Evolutionary conservation across 2,888 invertebrate genomes (phyloP).

Genomic region (Autographa pulchrina): DNA sequence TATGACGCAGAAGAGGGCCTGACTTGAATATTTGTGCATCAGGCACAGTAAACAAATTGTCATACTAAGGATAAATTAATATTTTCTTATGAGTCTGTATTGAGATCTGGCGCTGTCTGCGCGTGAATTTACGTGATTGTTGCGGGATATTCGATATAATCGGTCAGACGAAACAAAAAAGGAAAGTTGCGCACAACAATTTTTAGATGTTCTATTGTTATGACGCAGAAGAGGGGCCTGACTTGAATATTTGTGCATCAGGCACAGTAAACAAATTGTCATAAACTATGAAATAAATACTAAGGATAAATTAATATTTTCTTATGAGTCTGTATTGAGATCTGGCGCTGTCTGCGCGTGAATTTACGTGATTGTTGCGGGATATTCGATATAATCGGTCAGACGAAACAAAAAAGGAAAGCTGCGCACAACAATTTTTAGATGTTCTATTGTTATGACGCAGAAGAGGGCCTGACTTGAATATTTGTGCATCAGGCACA

Average conservation of each 20-base stretch:
- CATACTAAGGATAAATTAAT: background rate
- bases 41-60: background rate
- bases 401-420: background rate
- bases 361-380: background rate
- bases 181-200: background rate
- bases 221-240: background rate
- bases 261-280: background rate
- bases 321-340: background rate
- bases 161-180: background rate
- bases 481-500: constrained; percentile 1
- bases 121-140: background rate
- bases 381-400: background rate
- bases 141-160: background rate
- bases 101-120: background rate
- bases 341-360: background rate
- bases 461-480: background rate
- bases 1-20: background rate
- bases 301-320: background rate
- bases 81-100: background rate
- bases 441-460: background rate
- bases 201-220: constrained; percentile 4
- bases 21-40: background rate
- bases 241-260: background rate
- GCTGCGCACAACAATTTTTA: background rate
- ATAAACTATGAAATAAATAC: no score